Conservation (phyloP, 2,113 vertebrate species). For the Isichthys henryi region DNA sequence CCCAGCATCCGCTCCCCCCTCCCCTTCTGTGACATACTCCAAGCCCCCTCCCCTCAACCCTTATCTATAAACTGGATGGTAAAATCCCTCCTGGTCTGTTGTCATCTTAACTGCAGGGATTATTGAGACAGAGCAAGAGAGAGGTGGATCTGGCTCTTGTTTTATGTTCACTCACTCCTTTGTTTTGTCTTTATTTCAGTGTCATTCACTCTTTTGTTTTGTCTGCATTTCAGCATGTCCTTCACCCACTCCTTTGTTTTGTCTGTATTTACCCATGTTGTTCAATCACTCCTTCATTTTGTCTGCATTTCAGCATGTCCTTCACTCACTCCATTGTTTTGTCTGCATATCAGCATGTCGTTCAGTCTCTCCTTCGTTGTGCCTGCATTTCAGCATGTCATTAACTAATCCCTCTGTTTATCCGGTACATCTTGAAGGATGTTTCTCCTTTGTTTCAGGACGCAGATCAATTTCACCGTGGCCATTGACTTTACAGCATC, state of each 20-base stretch:
- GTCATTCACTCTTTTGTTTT: neutral
- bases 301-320: neutral
- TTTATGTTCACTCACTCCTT: neutral
- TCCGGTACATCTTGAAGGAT: conserved; percentile 20
- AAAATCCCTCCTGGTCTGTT: neutral
- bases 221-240: neutral
- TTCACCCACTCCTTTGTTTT: neutral
- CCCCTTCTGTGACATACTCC: neutral
- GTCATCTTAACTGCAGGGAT: neutral
- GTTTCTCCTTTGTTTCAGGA: conserved; percentile 65
- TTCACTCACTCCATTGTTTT: neutral
- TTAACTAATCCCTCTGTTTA: neutral
- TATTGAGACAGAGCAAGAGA: neutral
- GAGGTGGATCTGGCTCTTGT: neutral
- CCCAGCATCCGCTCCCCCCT: neutral
- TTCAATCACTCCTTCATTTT: neutral
- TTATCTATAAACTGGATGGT: neutral
- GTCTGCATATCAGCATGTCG: too few relatives aligned
- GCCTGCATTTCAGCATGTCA: neutral
- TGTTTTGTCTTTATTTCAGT: too few relatives aligned
- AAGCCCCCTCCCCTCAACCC: neutral
- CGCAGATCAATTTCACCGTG: conserved; percentile 98
- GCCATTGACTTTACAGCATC: conserved; percentile 98
- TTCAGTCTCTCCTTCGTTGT: too few relatives aligned
- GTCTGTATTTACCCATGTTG: neutral